Evolutionary conservation across 1,140 invertebrate genomes (phyloP).

Genomic region (Heliothis virescens): DNA sequence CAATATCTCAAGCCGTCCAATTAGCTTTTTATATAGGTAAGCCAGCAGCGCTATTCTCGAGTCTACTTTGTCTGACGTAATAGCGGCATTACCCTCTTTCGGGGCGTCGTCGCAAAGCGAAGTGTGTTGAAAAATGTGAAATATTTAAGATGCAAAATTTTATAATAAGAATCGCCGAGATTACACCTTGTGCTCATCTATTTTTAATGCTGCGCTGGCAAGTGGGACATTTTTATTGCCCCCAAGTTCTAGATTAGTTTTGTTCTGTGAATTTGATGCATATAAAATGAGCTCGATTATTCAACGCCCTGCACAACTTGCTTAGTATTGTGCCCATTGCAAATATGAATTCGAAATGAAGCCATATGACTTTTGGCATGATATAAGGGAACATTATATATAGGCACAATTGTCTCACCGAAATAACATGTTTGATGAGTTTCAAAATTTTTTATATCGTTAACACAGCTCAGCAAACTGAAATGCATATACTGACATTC

Average conservation of each 20-base stretch:
- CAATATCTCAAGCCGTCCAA: conserved; percentile 52
- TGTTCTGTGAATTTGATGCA: conserved; percentile 85
- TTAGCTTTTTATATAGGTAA: conserved; percentile 54
- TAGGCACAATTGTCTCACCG: neutral
- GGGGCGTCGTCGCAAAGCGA: conserved; percentile 61
- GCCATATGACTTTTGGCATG: conserved; percentile 56
- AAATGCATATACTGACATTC: neutral
- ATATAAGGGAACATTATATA: neutral
- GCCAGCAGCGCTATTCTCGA: conserved; percentile 45
- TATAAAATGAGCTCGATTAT: conserved; percentile 85
- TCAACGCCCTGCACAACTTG: conserved; percentile 75
- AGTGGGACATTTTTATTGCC: conserved; percentile 85
- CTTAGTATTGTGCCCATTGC: conserved; percentile 64
- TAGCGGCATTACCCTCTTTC: conserved; percentile 69
- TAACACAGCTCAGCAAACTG: too few species aligned
- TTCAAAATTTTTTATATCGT: too few species aligned
- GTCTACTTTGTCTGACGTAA: conserved; percentile 70
- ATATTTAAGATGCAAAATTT: conserved; percentile 81
- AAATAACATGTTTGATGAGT: too few species aligned
- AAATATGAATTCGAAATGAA: conserved; percentile 78
- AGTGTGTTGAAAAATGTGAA: conserved; percentile 78
- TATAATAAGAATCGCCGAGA: conserved; percentile 83
- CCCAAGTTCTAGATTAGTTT: conserved; percentile 82
- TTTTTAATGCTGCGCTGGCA: conserved; percentile 78
- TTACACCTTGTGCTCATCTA: conserved; percentile 84